These are phyloP conservation scores for Mycetomoellerius zeteki DNA, from an alignment of 1,140 invertebrate genomes.

Conservation along the genomic window DNA sequence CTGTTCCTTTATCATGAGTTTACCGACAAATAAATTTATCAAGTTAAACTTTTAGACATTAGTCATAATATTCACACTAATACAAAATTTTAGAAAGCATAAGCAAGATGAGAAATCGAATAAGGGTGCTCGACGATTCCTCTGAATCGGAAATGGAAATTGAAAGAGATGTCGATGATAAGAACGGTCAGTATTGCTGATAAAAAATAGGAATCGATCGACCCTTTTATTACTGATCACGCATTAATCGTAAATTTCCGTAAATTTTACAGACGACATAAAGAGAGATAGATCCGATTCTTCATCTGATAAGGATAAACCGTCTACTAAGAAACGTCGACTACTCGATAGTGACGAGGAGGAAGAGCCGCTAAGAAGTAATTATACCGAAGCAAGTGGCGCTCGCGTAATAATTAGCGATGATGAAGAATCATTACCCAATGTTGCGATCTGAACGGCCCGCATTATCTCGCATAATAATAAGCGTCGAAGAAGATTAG, in stretches of 20 bases:
- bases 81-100: conserved; percentile 27
- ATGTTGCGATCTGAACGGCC: conserved; percentile 44
- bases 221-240: not conserved
- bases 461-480: conserved; percentile 59
- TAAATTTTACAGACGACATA: conserved; percentile 69
- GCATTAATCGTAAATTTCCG: not conserved
- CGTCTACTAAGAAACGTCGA: conserved; percentile 81
- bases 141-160: conserved; percentile 76
- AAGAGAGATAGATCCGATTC: conserved; percentile 76
- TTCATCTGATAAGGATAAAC: conserved; percentile 77
- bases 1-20: conserved; percentile 23
- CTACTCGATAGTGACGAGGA: conserved; percentile 83
- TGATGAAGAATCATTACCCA: conserved; percentile 61
- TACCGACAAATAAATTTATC: conserved; percentile 30
- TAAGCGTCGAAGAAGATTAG: conserved; percentile 81
- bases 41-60: not conserved
- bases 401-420: conserved; percentile 72
- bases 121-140: conserved; percentile 58
- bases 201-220: not conserved
- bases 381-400: conserved; percentile 49
- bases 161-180: conserved; percentile 24
- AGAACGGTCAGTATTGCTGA: conserved; percentile 54
- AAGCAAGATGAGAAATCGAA: conserved; percentile 29
- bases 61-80: not conserved
- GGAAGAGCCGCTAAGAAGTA: conserved; percentile 57